These are phyloP conservation scores for Lethenteron camtschaticum DNA, from an alignment of 2,113 vertebrate genomes.

Conservation along the genomic window DNA sequence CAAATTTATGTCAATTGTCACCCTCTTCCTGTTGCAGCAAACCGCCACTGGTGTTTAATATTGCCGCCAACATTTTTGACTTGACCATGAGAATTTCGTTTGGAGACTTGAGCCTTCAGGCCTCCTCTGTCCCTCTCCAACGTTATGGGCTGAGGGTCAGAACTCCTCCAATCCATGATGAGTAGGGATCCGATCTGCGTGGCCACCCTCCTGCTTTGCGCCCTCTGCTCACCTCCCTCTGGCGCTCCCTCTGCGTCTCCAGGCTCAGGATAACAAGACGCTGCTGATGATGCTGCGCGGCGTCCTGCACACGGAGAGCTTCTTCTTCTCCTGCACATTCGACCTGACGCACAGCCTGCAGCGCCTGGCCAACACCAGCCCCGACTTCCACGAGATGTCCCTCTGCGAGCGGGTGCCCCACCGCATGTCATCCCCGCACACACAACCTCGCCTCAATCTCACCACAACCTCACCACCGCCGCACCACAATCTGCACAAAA, in stretches of 20 bases:
- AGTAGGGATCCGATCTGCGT: too few relatives aligned
- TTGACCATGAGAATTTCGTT: too few relatives aligned
- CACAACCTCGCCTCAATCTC: background rate
- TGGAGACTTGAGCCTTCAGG: too few relatives aligned
- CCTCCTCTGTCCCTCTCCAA: too few relatives aligned
- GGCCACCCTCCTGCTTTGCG: too few relatives aligned
- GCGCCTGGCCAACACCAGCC: slow-evolving; percentile 73
- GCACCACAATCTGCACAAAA: background rate
- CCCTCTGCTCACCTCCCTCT: background rate
- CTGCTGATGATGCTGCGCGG: slow-evolving; percentile 73
- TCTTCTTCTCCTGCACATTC: slow-evolving; percentile 71
- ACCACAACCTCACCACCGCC: background rate
- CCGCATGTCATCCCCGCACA: background rate
- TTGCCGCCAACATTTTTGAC: too few relatives aligned
- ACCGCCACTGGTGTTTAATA: too few relatives aligned
- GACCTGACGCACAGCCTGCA: slow-evolving; percentile 77
- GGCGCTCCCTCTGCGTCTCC: slow-evolving; percentile 10
- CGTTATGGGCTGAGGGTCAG: too few relatives aligned
- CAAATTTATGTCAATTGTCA: too few relatives aligned
- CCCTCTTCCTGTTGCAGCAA: too few relatives aligned
- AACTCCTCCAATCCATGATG: too few relatives aligned
- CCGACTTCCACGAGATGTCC: slow-evolving; percentile 91
- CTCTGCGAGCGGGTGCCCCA: slow-evolving; percentile 62
- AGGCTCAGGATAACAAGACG: slow-evolving; percentile 85
- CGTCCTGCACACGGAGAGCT: slow-evolving; percentile 56